phyloP scores from a whole-genome alignment of 1,140 invertebrate species.

The Cydia fagiglandana region DNA sequence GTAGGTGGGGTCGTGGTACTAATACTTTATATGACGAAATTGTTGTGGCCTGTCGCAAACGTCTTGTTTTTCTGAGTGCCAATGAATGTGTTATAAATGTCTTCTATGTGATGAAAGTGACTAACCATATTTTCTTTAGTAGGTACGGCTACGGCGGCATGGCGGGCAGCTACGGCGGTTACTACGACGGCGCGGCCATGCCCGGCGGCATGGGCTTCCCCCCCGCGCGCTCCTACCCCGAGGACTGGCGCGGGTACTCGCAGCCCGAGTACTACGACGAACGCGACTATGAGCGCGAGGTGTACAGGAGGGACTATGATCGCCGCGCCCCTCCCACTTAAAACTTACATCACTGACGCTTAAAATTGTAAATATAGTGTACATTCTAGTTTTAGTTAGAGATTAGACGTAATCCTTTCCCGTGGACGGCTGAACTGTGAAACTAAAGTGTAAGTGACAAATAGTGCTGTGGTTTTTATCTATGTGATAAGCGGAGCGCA shows the following conservation, averaged over 20 bases:
- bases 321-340: constrained; percentile 69
- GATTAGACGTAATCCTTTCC: constrained; percentile 60
- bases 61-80: too few relatives aligned
- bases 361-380: constrained; percentile 62
- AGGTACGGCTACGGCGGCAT: constrained; percentile 63
- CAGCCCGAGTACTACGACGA: constrained; percentile 71
- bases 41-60: too few relatives aligned
- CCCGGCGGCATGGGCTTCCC: constrained; percentile 66
- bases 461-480: constrained; percentile 76
- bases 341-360: constrained; percentile 31
- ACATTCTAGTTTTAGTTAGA: constrained; percentile 32
- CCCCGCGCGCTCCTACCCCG: constrained; percentile 62
- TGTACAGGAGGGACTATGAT: constrained; percentile 72
- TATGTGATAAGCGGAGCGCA: constrained; percentile 74
- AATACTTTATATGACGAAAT: too few relatives aligned
- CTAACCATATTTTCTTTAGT: constrained; percentile 23
- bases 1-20: too few relatives aligned
- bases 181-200: constrained; percentile 63
- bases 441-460: constrained; percentile 75
- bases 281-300: constrained; percentile 69
- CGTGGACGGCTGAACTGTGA: constrained; percentile 58
- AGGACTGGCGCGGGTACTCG: constrained; percentile 69
- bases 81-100: too few relatives aligned
- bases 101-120: too few relatives aligned
- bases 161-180: constrained; percentile 59